Percentiles rank a stretch among this genome's conserved stretches.
Evolutionary conservation across 2,113 vertebrate genomes (phyloP).

Genomic region (Megaceryle maxima): DNA sequence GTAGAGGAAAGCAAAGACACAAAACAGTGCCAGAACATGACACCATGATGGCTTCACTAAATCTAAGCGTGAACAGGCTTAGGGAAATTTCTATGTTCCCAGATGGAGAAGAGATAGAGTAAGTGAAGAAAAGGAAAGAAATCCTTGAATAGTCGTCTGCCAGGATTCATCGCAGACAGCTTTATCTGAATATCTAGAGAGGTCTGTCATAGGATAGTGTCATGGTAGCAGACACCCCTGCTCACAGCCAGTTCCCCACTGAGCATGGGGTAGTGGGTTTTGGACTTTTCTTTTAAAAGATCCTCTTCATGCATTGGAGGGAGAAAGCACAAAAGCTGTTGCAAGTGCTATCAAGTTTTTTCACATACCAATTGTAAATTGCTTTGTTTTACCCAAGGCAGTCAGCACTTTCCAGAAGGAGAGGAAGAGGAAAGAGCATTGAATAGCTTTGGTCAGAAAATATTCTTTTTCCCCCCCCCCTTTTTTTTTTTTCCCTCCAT

Average conservation of each 20-base stretch:
- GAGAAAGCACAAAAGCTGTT: neutral
- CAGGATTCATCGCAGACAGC: neutral
- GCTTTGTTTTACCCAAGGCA: neutral
- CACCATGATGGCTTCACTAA: slow-evolving; percentile 32
- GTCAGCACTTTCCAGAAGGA: neutral
- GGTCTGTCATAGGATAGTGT: neutral
- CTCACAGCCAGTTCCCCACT: neutral
- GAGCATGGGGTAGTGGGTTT: neutral
- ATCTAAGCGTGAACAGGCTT: neutral
- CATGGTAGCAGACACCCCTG: neutral
- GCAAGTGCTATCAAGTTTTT: neutral
- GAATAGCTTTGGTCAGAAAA: neutral
- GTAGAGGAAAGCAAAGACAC: slow-evolving; percentile 13
- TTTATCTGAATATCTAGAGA: slow-evolving; percentile 30
- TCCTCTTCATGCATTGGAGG: neutral
- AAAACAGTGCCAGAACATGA: neutral
- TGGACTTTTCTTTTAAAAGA: neutral
- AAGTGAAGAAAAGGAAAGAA: neutral
- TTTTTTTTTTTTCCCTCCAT: neutral
- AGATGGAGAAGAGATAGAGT: neutral
- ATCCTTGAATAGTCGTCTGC: neutral
- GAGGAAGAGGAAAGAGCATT: neutral
- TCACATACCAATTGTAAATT: neutral
- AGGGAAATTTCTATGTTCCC: slow-evolving; percentile 26
- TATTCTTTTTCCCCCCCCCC: neutral